These are phyloP conservation scores for Lepus oiostolus DNA, from an alignment of 2,797 vertebrate species.

Conservation along the genomic window DNA sequence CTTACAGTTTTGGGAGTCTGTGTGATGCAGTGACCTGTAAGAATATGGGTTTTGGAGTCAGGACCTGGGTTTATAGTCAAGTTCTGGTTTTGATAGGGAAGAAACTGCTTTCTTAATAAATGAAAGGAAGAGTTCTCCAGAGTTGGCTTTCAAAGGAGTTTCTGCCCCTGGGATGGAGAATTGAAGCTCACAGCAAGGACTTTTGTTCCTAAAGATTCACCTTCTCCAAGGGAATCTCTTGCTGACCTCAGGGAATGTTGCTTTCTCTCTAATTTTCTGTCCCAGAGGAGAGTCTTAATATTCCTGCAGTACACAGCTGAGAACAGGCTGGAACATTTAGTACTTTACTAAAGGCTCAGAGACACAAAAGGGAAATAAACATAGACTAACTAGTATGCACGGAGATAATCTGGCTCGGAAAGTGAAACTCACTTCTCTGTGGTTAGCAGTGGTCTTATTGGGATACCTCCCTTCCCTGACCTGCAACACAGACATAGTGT, in stretches of 20 bases:
- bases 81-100: slow-evolving; percentile 54
- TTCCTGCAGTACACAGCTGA: slow-evolving; percentile 49
- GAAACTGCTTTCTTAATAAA: slow-evolving; percentile 55
- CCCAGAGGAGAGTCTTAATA: slow-evolving; percentile 62
- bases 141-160: slow-evolving; percentile 59
- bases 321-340: slow-evolving; percentile 57
- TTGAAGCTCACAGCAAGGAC: slow-evolving; percentile 51
- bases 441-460: slow-evolving; percentile 1
- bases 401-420: background rate
- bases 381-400: slow-evolving; percentile 1
- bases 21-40: slow-evolving; percentile 39
- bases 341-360: slow-evolving; percentile 48
- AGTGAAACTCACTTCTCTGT: background rate
- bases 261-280: slow-evolving; percentile 72
- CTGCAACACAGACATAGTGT: background rate
- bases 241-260: slow-evolving; percentile 63
- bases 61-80: slow-evolving; percentile 34
- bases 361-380: background rate
- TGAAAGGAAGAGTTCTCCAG: slow-evolving; percentile 51
- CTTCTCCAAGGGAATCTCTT: slow-evolving; percentile 47
- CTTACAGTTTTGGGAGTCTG: slow-evolving; percentile 51
- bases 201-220: slow-evolving; percentile 60
- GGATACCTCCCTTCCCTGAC: slow-evolving; percentile 9
- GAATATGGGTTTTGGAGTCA: slow-evolving; percentile 46
- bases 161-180: slow-evolving; percentile 5